A percentile compares a stretch with the other conserved stretches of the same genome.
phyloP scores from a whole-genome alignment of 2,113 vertebrate species.

The Carlito syrichta region DNA sequence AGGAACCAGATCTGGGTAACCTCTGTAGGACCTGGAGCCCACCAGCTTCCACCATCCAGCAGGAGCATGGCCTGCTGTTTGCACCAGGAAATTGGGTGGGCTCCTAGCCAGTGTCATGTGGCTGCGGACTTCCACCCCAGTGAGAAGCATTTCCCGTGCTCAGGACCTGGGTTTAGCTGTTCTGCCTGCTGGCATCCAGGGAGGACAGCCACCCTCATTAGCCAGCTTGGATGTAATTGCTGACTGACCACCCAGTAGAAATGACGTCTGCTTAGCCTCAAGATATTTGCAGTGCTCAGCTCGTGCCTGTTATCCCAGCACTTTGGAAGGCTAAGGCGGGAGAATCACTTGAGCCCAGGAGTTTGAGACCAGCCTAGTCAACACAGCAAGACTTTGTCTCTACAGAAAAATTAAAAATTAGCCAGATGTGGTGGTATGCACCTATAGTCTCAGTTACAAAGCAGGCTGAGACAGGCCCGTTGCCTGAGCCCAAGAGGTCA shows the following conservation, averaged over 20 bases:
- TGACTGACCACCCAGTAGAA: too few relatives aligned
- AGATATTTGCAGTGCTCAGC: neutral
- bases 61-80: neutral
- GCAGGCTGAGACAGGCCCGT: too few relatives aligned
- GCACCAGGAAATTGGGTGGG: neutral
- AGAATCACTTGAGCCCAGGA: too few relatives aligned
- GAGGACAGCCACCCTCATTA: neutral
- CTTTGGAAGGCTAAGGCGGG: too few relatives aligned
- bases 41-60: neutral
- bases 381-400: too few relatives aligned
- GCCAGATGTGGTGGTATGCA: too few relatives aligned
- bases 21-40: neutral
- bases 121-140: neutral
- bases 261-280: neutral
- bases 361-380: too few relatives aligned
- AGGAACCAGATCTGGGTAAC: neutral
- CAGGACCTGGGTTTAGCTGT: neutral
- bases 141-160: neutral
- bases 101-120: too few relatives aligned
- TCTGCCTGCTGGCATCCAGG: neutral
- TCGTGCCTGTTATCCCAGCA: too few relatives aligned
- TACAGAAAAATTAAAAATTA: too few relatives aligned
- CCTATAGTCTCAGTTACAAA: too few relatives aligned
- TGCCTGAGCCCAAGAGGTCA: too few relatives aligned
- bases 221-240: neutral